Evolutionary conservation across 2,888 invertebrate species (phyloP), one percentile per base, ranked within the genome.

Genomic region (Bellardia bayeri): DNA sequence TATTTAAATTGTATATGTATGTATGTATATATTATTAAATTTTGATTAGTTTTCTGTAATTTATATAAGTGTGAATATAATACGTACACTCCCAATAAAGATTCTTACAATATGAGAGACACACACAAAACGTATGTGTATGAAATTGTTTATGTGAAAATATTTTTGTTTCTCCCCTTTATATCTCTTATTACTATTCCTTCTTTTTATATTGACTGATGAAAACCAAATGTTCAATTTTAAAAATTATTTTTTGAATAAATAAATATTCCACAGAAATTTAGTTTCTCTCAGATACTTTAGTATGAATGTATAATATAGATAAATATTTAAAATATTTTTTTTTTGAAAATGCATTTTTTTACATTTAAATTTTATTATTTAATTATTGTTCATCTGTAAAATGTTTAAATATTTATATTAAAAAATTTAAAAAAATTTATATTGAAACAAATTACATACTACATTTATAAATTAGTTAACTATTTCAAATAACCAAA

Each of bases 141-240:
- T 49, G 8, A 16, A 66, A 49, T 33, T 71, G 54, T 16, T 45
- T 69, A 49, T 51, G n/a, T 37, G 16, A 30, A 69, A 49, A 69
- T 69, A 49, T 11, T 54, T 64, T n/a, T 40, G 6, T 40, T 37
- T 51, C 16, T 54, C 33, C 51, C 51, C 30, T 54, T 64, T 51
- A 23, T 9, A 40, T 45, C n/a, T 13, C 11, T 13, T 66, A 40
- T 61, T 75, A 37, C 40, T 61, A 23, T 45, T 63, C 23, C 30
- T 45, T 51, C 40, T 56, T 49, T 3, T 51, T 78, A 56, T 79
- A 49, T 68, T 68, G 72, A 78, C 37, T 79, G 84, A 84, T 74
- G 68, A 45, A 79, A 74, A 80, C 58, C 79, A 79, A 79, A 85
- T 85, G 84, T 74, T 80, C 11, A 51, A 64, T 56, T 71, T 78